Conservation (phyloP, 2,888 invertebrate species). For the Hypolimnas misippus region DNA sequence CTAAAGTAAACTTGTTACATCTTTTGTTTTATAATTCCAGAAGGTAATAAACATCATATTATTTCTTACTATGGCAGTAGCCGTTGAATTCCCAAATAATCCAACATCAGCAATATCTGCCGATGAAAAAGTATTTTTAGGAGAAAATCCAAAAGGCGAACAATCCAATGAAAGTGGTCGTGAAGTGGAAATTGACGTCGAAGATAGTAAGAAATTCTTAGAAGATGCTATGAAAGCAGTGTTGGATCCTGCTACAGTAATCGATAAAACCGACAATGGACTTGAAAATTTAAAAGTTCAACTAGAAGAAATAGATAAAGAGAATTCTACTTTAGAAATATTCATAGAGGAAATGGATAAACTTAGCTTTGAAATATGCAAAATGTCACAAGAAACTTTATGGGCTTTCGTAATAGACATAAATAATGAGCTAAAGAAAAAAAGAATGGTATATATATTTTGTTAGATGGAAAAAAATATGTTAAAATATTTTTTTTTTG, state of each 20-base stretch:
- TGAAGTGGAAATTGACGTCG: slow-evolving; percentile 68
- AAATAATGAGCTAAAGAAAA: slow-evolving; percentile 69
- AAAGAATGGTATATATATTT: slow-evolving; percentile 65
- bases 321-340: slow-evolving; percentile 61
- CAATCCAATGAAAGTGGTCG: slow-evolving; percentile 71
- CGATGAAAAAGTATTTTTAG: slow-evolving; percentile 60
- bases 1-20: too few species aligned
- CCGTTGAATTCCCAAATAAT: slow-evolving; percentile 63
- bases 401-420: slow-evolving; percentile 77
- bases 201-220: slow-evolving; percentile 68
- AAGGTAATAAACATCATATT: slow-evolving; percentile 51
- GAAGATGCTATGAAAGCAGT: slow-evolving; percentile 73
- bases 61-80: slow-evolving; percentile 53
- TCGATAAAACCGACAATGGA: slow-evolving; percentile 57
- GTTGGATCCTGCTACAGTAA: slow-evolving; percentile 63
- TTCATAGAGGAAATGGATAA: slow-evolving; percentile 78
- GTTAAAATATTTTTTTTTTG: too few species aligned
- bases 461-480: not conserved
- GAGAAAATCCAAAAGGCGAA: slow-evolving; percentile 62
- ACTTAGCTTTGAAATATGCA: slow-evolving; percentile 72
- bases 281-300: slow-evolving; percentile 63
- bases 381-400: slow-evolving; percentile 71
- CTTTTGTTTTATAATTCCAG: slow-evolving; percentile 50
- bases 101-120: slow-evolving; percentile 74
- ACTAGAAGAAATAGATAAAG: slow-evolving; percentile 63